Evolutionary conservation across 2,797 vertebrate species (phyloP), one percentile per base, ranked within the genome.

Genomic region (Sebastolobus altivelis): DNA sequence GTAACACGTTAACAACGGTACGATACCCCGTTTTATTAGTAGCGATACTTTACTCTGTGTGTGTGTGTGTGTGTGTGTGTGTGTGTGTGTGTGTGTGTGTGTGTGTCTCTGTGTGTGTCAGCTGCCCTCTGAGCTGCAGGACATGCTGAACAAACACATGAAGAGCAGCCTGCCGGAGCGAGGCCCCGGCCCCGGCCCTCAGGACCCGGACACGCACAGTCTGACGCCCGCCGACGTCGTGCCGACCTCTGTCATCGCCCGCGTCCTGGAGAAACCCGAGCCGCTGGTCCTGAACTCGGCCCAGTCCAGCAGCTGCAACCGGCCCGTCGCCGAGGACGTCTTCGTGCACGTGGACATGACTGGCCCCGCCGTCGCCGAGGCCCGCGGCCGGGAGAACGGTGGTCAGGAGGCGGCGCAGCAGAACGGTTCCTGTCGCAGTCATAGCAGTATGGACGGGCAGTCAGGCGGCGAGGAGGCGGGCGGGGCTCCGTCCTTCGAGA

Each of bases 281-380:
- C 98, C 98, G 0, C 93, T 99, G 49, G 89, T 99, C 71, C 96
- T 99, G 22, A 99, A 98, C 88, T 99, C 98, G 0, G 98, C 96
- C 61, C 98, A 97, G 88, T 98, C 98, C 59, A 96, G 97, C 95
- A 99, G 96, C 59, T 93, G 95, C 0, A 95, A 95, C 27, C 96
- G 94, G 13, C 97, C 97, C 0, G 93, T 97, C 11, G 97, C 98
- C 0, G 98, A 99, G 89, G 98, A 99, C 52, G 97, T 99, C 29
- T 99, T 99, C 25, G 98, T 99, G 54, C 98, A 98, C 0, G 98
- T 99, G 84, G 98, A 99, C 93, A 99, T 99, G 98, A 99, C 98
- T 0, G 96, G 95, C 35, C 86, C 95, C 2, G 14, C 77, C 4
- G 80, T 27, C 76, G 40, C 1, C 0, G 90, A 93, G 9, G 85